These are phyloP conservation scores for Anolis apletophallus DNA, from an alignment of 2,797 vertebrate genomes.

Conservation along the genomic window DNA sequence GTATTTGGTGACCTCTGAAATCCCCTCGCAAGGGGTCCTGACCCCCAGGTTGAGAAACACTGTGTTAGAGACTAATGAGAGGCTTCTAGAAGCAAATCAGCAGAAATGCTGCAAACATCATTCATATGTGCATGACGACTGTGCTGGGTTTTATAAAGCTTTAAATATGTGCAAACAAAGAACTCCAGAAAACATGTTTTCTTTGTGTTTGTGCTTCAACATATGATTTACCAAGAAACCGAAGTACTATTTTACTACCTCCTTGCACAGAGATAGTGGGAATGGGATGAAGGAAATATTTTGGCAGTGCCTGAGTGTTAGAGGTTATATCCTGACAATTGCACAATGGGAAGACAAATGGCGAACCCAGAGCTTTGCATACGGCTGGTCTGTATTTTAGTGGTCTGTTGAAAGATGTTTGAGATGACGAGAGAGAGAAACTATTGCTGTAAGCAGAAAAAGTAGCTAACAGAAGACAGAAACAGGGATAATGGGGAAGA, in stretches of 20 bases:
- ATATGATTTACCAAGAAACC: constrained; percentile 54
- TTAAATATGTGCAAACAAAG: constrained; percentile 24
- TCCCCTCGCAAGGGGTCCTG: too few species aligned
- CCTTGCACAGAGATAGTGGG: background rate
- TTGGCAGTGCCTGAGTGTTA: constrained; percentile 46
- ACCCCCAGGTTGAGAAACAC: too few species aligned
- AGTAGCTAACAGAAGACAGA: constrained; percentile 48
- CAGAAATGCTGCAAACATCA: constrained; percentile 67
- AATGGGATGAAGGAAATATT: background rate
- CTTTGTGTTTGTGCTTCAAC: constrained; percentile 44
- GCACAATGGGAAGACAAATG: constrained; percentile 50
- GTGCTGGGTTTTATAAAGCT: constrained; percentile 5
- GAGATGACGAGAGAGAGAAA: constrained; percentile 44
- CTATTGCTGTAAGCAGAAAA: constrained; percentile 40
- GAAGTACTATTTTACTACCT: constrained; percentile 12
- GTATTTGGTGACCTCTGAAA: too few species aligned
- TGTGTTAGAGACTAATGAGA: constrained; percentile 70
- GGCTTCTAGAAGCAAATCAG: constrained; percentile 70
- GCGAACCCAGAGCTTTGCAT: constrained; percentile 46
- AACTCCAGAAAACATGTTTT: background rate
- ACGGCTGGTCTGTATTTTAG: constrained; percentile 54
- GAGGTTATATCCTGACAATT: constrained; percentile 54
- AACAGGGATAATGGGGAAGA: constrained; percentile 35
- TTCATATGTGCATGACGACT: constrained; percentile 43
- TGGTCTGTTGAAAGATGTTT: constrained; percentile 48